Percentiles rank a stretch among this genome's conserved stretches.
Conservation (phyloP, 1,140 invertebrate species). For the Muscidifurax raptorellus region DNA sequence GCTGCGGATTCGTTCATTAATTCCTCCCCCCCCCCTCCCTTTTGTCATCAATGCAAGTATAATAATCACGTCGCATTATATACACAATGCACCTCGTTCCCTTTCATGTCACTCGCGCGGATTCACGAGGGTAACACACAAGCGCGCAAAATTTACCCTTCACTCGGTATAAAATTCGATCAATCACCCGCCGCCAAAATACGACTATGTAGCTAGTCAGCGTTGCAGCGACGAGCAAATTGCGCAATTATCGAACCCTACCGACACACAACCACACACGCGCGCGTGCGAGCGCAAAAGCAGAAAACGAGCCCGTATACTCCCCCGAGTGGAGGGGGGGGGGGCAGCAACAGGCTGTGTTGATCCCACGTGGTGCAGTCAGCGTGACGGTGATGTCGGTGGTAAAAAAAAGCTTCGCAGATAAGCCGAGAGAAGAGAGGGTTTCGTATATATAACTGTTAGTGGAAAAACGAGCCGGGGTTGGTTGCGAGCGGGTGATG, state of each 20-base stretch:
- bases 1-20: background rate
- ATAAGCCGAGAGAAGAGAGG: background rate
- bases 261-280: background rate
- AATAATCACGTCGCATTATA: background rate
- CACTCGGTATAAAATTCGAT: background rate
- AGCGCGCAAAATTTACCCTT: background rate
- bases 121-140: too few species aligned
- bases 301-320: background rate
- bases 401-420: background rate
- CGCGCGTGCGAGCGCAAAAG: background rate
- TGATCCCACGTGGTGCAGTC: conserved; percentile 71
- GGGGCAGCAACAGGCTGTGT: background rate
- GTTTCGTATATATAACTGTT: conserved; percentile 51
- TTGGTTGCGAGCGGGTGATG: conserved; percentile 58
- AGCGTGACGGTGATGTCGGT: conserved; percentile 68
- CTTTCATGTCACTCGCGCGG: background rate
- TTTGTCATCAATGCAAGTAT: background rate
- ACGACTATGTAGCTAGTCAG: too few species aligned
- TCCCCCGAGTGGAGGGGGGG: background rate
- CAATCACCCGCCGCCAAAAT: background rate
- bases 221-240: background rate
- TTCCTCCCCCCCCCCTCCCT: too few species aligned
- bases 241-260: background rate
- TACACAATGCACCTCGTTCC: background rate
- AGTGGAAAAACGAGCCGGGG: conserved; percentile 60